A percentile compares a stretch with the other conserved stretches of the same genome.
Evolutionary conservation across 2,888 invertebrate species (phyloP).

Genomic region (Unio delphinus): DNA sequence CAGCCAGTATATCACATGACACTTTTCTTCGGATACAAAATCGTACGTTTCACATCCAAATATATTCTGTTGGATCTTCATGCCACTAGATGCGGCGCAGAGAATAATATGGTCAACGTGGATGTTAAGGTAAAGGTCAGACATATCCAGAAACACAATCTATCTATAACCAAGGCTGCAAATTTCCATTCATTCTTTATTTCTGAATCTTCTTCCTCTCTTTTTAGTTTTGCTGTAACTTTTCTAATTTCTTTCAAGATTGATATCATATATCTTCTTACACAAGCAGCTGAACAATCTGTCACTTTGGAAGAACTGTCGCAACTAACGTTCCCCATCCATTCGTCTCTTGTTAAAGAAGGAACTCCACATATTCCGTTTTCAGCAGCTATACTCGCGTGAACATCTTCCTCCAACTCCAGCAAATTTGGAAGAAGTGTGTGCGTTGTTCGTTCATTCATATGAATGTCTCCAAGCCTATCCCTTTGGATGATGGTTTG

Average conservation of each 20-base stretch:
- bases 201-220: slow-evolving; percentile 94
- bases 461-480: slow-evolving; percentile 87
- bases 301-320: slow-evolving; percentile 11
- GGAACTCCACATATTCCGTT: slow-evolving; percentile 29
- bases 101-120: slow-evolving; percentile 73
- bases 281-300: slow-evolving; percentile 5
- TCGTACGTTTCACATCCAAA: too few relatives aligned
- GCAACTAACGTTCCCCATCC: slow-evolving; percentile 17
- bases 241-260: slow-evolving; percentile 95
- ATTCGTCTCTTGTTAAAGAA: slow-evolving; percentile 16
- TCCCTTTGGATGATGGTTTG: slow-evolving; percentile 84
- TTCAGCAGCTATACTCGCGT: slow-evolving; percentile 30
- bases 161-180: slow-evolving; percentile 98
- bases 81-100: slow-evolving; percentile 64
- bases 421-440: slow-evolving; percentile 96
- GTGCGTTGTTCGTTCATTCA: slow-evolving; percentile 93
- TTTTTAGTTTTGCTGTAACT: slow-evolving; percentile 94
- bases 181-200: slow-evolving; percentile 98
- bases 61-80: slow-evolving; percentile 3
- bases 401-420: slow-evolving; percentile 94
- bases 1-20: too few relatives aligned
- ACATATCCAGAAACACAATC: slow-evolving; percentile 96
- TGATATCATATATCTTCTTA: slow-evolving; percentile 85
- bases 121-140: slow-evolving; percentile 81
- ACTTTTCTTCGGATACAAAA: too few relatives aligned